Conservation (phyloP, 2,113 vertebrate species). For the Varanus komodoensis region DNA sequence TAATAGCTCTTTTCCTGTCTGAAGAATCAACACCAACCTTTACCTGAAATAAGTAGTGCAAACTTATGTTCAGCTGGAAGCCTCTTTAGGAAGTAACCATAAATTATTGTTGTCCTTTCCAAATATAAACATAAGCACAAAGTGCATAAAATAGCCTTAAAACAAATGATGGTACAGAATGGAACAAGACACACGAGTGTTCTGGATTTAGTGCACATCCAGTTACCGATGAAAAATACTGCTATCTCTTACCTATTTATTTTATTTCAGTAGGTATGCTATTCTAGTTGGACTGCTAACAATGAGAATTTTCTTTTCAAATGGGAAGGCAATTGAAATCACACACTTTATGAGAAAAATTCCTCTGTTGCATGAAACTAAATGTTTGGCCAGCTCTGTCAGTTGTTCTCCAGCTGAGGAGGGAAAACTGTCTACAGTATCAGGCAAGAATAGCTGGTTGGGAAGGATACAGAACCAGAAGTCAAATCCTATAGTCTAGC, state of each 20-base stretch:
- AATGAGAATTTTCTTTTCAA: not conserved
- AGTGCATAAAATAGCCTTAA: not conserved
- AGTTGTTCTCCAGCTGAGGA: not conserved
- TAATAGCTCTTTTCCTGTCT: conserved; percentile 88
- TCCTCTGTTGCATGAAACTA: not conserved
- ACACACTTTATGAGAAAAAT: not conserved
- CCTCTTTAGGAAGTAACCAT: not conserved
- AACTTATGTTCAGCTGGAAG: not conserved
- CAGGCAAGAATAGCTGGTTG: not conserved
- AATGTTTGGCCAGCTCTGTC: not conserved
- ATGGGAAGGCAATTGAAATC: not conserved
- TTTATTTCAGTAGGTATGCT: not conserved
- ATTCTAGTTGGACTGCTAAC: not conserved
- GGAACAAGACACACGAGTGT: not conserved
- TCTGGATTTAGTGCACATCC: not conserved
- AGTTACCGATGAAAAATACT: not conserved
- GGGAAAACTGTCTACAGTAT: not conserved
- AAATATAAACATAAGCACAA: not conserved
- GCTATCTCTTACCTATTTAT: not conserved
- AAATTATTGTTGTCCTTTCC: too few relatives aligned
- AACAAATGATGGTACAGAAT: not conserved
- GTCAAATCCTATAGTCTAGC: not conserved
- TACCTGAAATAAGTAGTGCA: conserved; percentile 77
- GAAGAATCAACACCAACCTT: conserved; percentile 85
- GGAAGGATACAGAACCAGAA: not conserved